Base-by-base conservation (phyloP, 1,140 invertebrate species). In the Zaprionus taronus region DNA sequence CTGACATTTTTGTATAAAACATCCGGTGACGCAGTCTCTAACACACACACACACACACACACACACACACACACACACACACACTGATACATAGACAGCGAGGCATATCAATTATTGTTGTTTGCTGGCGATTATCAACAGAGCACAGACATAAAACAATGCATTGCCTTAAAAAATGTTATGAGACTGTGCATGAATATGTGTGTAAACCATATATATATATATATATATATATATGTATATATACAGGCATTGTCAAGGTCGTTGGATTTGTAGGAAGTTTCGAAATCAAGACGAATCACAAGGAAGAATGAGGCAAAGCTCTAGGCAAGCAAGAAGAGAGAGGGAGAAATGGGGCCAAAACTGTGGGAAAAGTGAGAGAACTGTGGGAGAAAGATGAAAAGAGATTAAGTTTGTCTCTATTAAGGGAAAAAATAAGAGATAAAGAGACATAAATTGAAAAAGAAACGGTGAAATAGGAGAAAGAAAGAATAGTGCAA, bases 11-110 rank as follows among this genome's bases (percentile, higher is more conserved):
- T 9, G 36, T 71, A 28, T 60, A n/a, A 34, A 49, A 79, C 77
- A 79, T 79, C 77, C 77, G 77, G 77, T 77, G 77, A 79, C 77
- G 68, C 72, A 75, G 56, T 55, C 61, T 11, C 28, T 22, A n/a
- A n/a, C n/a, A n/a, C n/a, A n/a, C n/a, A n/a, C n/a, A n/a, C n/a
- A 51, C 24, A 58, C 62, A 31, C 31, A 55, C 20, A 55, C n/a
- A 17, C 5, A 34, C 7, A 24, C 34, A 53, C 62, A 15, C 31
- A 55, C 20, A 55, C 20, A 17, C 5, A 34, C 7, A 24, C 34
- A 22, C 47, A 14, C 28, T 24, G 20, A 24, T 26, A 17, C 44
- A 20, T 6, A n/a, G 20, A 28, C 15, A 56, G n/a, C 20, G 20
- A 20, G 60, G 34, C 71, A 74, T 69, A 78, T 78, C 61, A 75